phyloP scores from a whole-genome alignment of 2,797 vertebrate genomes.

The Tadarida brasiliensis region DNA sequence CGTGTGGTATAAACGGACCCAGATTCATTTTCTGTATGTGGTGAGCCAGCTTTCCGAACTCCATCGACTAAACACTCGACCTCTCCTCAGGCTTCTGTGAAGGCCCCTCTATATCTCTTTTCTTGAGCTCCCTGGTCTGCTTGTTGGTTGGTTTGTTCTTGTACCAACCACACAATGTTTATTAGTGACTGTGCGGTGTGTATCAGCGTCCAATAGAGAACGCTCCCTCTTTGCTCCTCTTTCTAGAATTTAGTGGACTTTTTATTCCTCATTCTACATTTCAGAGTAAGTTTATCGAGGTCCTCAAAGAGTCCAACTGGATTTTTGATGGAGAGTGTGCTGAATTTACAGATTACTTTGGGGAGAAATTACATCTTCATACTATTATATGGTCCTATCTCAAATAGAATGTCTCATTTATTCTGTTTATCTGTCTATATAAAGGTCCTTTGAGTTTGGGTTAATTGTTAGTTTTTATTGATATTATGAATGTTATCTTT shows the following conservation, averaged over 20 bases:
- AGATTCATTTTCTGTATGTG: not conserved
- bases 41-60: not conserved
- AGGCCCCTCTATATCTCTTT: rapidly evolving
- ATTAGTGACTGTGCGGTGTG: not conserved
- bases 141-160: not conserved
- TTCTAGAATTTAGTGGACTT: not conserved
- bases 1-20: rapidly evolving
- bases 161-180: not conserved
- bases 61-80: not conserved
- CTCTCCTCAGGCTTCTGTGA: not conserved
- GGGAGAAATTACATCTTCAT: not conserved
- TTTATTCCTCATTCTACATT: not conserved
- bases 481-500: not conserved
- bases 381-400: not conserved
- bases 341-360: not conserved
- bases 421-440: not conserved
- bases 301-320: slow-evolving; percentile 7
- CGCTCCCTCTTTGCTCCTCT: not conserved
- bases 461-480: slow-evolving; percentile 41
- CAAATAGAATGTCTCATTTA: not conserved
- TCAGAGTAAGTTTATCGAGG: not conserved
- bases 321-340: not conserved
- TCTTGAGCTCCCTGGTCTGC: not conserved
- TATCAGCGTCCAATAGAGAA: not conserved
- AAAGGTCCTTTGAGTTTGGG: not conserved